These are phyloP conservation scores for Calyptomena viridis DNA, from an alignment of 2,113 vertebrate species.

Conservation along the genomic window DNA sequence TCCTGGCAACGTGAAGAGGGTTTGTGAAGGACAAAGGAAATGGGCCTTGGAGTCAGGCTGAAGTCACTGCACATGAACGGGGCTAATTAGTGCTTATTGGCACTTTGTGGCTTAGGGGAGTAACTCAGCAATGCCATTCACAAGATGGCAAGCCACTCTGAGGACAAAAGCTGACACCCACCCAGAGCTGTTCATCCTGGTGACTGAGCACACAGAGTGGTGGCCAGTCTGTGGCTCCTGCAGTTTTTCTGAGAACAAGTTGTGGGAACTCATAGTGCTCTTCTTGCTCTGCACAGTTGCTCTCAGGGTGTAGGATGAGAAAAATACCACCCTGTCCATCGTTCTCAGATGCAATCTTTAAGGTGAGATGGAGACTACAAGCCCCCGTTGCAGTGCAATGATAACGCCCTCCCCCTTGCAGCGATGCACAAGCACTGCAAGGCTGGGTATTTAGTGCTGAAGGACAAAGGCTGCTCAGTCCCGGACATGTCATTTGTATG, in stretches of 20 bases:
- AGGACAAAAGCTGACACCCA: not conserved
- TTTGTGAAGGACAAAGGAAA: not conserved
- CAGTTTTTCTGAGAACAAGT: not conserved
- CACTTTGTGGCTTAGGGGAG: not conserved
- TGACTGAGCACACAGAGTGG: not conserved
- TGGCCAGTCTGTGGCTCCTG: not conserved
- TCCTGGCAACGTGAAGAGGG: accelerated
- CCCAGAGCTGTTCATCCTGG: not conserved
- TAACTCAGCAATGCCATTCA: not conserved
- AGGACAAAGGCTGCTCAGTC: not conserved
- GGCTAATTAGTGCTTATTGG: not conserved
- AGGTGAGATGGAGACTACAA: not conserved
- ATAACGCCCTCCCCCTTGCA: not conserved
- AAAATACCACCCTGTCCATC: not conserved
- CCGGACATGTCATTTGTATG: not conserved
- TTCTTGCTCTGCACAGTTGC: not conserved
- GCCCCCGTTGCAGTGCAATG: not conserved
- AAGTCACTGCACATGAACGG: not conserved
- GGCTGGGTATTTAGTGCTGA: not conserved
- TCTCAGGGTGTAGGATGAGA: not conserved
- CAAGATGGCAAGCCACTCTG: not conserved
- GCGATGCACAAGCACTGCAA: not conserved
- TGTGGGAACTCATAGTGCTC: not conserved
- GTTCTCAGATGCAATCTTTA: accelerated
- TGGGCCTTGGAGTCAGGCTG: not conserved